A percentile compares a stretch with the other conserved stretches of the same genome.
These are phyloP conservation scores for Phenganax marumi DNA, from an alignment of 92 coral and sea anemone genomes.

Conservation along the genomic window DNA sequence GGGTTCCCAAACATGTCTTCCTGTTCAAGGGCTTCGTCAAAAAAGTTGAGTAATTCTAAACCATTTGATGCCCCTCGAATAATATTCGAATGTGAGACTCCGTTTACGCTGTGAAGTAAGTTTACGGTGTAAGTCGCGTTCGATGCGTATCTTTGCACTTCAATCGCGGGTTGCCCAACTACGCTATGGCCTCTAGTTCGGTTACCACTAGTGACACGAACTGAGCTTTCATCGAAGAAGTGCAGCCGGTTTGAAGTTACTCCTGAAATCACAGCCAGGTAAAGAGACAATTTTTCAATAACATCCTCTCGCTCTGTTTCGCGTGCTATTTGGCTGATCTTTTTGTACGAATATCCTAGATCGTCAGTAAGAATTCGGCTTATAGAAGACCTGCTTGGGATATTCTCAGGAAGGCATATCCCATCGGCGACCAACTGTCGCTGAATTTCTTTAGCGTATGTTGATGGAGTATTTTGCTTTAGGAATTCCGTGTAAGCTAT, in stretches of 20 bases:
- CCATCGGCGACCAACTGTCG: not conserved
- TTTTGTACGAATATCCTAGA: not conserved
- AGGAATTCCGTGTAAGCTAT: slow-evolving; percentile 45
- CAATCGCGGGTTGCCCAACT: slow-evolving; percentile 32
- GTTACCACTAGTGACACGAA: slow-evolving; percentile 36
- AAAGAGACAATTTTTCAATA: not conserved
- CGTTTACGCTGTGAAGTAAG: slow-evolving; percentile 40
- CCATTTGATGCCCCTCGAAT: slow-evolving; percentile 46
- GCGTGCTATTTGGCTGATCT: not conserved
- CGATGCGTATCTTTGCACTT: slow-evolving; percentile 45
- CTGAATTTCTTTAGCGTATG: not conserved
- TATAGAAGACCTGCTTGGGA: slow-evolving; percentile 3
- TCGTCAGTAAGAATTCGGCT: not conserved
- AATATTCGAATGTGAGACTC: slow-evolving; percentile 33
- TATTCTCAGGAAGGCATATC: not conserved
- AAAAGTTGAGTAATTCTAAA: slow-evolving; percentile 40
- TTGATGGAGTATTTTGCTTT: not conserved
- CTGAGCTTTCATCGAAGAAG: slow-evolving; percentile 50
- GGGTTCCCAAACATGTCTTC: slow-evolving; percentile 50
- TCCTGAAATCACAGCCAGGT: slow-evolving; percentile 21
- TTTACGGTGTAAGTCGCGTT: slow-evolving; percentile 49
- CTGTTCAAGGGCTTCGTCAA: slow-evolving; percentile 48
- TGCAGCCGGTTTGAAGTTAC: slow-evolving; percentile 20
- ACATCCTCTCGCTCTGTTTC: slow-evolving; percentile 11
- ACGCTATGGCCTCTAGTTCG: slow-evolving; percentile 31